Evolutionary conservation across 1,140 invertebrate genomes (phyloP).

Genomic region (Macrocentrus cingulum): DNA sequence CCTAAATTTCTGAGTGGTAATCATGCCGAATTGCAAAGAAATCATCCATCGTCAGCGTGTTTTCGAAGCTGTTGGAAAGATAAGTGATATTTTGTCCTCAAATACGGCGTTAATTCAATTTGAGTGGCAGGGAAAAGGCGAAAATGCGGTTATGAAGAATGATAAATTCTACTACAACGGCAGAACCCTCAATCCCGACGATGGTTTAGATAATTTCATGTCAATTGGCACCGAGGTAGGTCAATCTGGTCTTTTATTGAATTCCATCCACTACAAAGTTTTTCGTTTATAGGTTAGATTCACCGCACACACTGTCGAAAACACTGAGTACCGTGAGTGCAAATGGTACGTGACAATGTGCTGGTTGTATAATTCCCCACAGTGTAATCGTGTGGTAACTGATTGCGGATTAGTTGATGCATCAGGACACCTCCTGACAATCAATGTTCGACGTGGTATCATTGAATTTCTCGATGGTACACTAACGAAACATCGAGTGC

Average conservation of each 20-base stretch:
- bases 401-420: conserved; percentile 28
- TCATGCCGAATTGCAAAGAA: no score
- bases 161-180: conserved; percentile 32
- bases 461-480: conserved; percentile 26
- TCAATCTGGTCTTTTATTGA: no score
- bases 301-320: conserved; percentile 27
- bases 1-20: no score
- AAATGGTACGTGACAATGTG: conserved; percentile 33
- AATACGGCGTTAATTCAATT: conserved; percentile 25
- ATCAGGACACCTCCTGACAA: conserved; percentile 23
- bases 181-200: conserved; percentile 21
- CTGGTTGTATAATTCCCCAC: conserved; percentile 20
- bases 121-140: conserved; percentile 5
- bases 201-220: conserved; percentile 26
- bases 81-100: conserved; percentile 13
- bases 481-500: conserved; percentile 24
- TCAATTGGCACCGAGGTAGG: conserved; percentile 21
- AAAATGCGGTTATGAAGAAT: conserved; percentile 28
- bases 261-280: conserved; percentile 22
- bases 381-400: not conserved
- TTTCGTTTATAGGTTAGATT: conserved; percentile 34
- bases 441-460: conserved; percentile 35
- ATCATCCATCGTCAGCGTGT: conserved; percentile 4
- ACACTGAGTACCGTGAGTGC: not conserved
- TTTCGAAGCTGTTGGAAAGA: conserved; percentile 17